These are phyloP conservation scores for Nyctalus aviator DNA, from an alignment of 2,797 vertebrate species.

Conservation along the genomic window DNA sequence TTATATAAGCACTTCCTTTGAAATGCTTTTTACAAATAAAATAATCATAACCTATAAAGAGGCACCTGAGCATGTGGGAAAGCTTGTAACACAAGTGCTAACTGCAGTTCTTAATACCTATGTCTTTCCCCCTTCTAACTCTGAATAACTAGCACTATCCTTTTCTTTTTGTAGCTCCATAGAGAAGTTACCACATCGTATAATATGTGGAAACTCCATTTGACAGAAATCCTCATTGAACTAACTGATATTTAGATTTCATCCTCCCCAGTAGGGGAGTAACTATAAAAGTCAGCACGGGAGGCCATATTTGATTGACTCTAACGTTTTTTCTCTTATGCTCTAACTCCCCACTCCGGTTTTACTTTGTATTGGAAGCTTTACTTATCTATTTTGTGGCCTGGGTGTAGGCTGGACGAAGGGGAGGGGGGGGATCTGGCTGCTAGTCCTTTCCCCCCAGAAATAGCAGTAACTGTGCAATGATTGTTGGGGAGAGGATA, in stretches of 20 bases:
- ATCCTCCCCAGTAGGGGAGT: background rate
- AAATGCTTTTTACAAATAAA: conserved; percentile 54
- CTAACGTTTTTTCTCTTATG: background rate
- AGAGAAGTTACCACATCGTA: background rate
- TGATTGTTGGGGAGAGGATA: background rate
- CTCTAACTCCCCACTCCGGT: background rate
- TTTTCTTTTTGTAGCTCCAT: background rate
- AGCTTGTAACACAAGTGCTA: background rate
- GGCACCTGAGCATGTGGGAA: background rate
- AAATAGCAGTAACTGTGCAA: no score
- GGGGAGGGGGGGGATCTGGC: background rate
- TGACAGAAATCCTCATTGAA: background rate
- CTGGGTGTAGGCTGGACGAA: no score
- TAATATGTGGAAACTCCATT: background rate
- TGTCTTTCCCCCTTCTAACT: background rate
- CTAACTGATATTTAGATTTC: background rate
- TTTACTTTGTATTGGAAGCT: background rate
- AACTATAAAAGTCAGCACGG: background rate
- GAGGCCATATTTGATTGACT: background rate
- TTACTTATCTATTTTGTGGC: background rate
- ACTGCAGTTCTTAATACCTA: background rate
- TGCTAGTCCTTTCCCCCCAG: fast-evolving
- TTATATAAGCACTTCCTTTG: conserved; percentile 33
- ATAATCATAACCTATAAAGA: background rate
- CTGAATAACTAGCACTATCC: background rate